Evolutionary conservation across 2,113 vertebrate species (phyloP), one percentile per base, ranked within the genome.

Genomic region (Phyllostomus hastatus): DNA sequence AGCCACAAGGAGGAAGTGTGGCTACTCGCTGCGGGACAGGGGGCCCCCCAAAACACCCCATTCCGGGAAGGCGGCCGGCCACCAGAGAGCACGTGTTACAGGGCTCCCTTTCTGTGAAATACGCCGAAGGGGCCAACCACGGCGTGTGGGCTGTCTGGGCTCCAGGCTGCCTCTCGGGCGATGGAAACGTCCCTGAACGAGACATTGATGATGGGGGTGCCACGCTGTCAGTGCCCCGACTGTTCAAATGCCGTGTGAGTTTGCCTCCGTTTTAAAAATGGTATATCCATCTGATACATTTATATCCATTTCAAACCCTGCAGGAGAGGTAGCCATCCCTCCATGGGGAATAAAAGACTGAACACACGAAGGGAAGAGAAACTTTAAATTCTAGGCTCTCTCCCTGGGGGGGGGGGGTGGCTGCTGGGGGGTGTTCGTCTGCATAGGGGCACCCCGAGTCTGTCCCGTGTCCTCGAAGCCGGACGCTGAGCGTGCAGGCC

Each of bases 371-470:
- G 19, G 26, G 54, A 17, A n/a, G 78, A 61, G 28, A 24, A 41
- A 64, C 80, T 50, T 50, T 4, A 11, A 17, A 43, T n/a, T n/a
- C 0, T 7, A 26, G 41, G 35, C 5, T 9, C 5, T 43, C 16
- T 14, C 16, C 54, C 12, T 7, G 17, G 2, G 48, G 4, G 5
- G 4, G 50, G 11, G 57, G 43, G 43, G n/a, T n/a, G n/a, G 54
- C 9, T 26, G 41, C 33, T 48, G 16, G 4, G 31, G 26, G 4
- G 5, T 0, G 9, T 2, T 16, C 1, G 1, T 46, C 8, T 3
- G 22, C 9, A 41, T 41, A 31, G 14, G 22, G 11, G 19, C 35
- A 2, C 52, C 4, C 3, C 2, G 8, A 54, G 54, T 4, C 26
- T 10, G 33, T 20, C 72, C 9, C 7, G 4, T 38, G n/a, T 38